A percentile compares a stretch with the other conserved stretches of the same genome.
phyloP scores from a whole-genome alignment of 2,113 vertebrate species.

The Embiotoca jacksoni region DNA sequence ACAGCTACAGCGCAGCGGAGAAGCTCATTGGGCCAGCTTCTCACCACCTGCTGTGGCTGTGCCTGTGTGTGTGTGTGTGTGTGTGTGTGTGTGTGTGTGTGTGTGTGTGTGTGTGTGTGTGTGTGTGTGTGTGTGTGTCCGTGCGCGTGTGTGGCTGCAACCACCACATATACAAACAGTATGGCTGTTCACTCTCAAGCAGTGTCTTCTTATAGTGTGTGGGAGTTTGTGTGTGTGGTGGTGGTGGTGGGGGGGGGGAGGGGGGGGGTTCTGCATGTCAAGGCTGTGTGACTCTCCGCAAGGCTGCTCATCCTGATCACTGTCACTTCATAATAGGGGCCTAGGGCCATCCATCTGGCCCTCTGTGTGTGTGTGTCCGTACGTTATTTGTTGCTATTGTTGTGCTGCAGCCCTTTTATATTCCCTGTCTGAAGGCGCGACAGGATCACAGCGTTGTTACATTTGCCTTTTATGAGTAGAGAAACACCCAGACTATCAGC shows the following conservation, averaged over 20 bases:
- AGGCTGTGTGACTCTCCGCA: constrained; percentile 59
- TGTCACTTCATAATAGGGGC: constrained; percentile 71
- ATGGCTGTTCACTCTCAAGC: constrained; percentile 26
- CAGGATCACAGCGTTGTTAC: constrained; percentile 8
- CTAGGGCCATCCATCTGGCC: constrained; percentile 70
- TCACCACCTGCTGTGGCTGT: constrained; percentile 69
- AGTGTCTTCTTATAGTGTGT: constrained; percentile 23
- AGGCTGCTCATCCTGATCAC: constrained; percentile 69
- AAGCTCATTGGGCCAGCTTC: constrained; percentile 68
- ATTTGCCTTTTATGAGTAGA: constrained; percentile 14
- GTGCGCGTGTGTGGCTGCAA: constrained; percentile 53
- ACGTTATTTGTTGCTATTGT: constrained; percentile 43
- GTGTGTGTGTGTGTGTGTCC: constrained; percentile 33
- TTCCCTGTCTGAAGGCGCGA: constrained; percentile 20
- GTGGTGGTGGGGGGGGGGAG: not conserved
- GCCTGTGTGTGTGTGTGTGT: constrained; percentile 25
- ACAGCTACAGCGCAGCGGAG: constrained; percentile 65
- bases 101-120: constrained; percentile 14
- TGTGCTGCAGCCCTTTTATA: constrained; percentile 20
- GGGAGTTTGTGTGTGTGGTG: constrained; percentile 15
- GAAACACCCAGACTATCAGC: not conserved
- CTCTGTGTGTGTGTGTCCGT: not conserved
- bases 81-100: not conserved
- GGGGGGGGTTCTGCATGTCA: constrained; percentile 44
- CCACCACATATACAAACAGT: constrained; percentile 42